Evolutionary conservation across 2,888 invertebrate genomes (phyloP).

Genomic region (Philereme vetulata): DNA sequence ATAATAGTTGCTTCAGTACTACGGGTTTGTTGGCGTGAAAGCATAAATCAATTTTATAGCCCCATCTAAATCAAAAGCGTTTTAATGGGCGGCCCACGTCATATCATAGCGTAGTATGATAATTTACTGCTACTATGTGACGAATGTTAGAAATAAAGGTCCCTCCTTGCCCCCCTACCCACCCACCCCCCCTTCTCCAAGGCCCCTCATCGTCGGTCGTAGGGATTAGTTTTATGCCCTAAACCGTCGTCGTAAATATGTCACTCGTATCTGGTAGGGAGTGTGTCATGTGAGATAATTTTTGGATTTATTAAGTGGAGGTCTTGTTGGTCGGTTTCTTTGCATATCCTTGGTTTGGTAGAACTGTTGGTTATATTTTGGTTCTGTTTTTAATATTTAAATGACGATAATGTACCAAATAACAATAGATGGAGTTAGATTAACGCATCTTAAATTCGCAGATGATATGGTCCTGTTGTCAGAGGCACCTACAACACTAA

Average conservation of each 20-base stretch:
- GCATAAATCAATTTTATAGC: slow-evolving; percentile 85
- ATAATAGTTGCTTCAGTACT: slow-evolving; percentile 83
- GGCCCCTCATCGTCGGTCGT: slow-evolving; percentile 53
- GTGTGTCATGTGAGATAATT: slow-evolving; percentile 74
- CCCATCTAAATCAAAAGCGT: slow-evolving; percentile 85
- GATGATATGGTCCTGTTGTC: too few species aligned
- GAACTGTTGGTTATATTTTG: not conserved
- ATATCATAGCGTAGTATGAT: slow-evolving; percentile 84
- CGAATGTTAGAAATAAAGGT: slow-evolving; percentile 84
- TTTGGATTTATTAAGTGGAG: slow-evolving; percentile 73
- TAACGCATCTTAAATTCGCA: too few species aligned
- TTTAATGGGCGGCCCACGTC: slow-evolving; percentile 85
- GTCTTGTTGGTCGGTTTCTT: slow-evolving; percentile 32
- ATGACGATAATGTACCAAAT: too few species aligned
- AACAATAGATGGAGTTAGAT: too few species aligned
- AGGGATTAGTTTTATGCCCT: slow-evolving; percentile 81
- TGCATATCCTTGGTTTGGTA: slow-evolving; percentile 21
- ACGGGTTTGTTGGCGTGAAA: slow-evolving; percentile 83
- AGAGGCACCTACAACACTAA: too few species aligned
- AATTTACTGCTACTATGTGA: slow-evolving; percentile 84
- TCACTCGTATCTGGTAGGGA: slow-evolving; percentile 75
- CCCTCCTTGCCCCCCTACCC: slow-evolving; percentile 59
- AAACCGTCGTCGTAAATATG: slow-evolving; percentile 81
- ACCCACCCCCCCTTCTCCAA: slow-evolving; percentile 39
- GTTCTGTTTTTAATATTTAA: too few species aligned